Percentiles rank a stretch among this genome's conserved stretches.
phyloP scores from a whole-genome alignment of 2,888 invertebrate species.

The Erpobdella octoculata region DNA sequence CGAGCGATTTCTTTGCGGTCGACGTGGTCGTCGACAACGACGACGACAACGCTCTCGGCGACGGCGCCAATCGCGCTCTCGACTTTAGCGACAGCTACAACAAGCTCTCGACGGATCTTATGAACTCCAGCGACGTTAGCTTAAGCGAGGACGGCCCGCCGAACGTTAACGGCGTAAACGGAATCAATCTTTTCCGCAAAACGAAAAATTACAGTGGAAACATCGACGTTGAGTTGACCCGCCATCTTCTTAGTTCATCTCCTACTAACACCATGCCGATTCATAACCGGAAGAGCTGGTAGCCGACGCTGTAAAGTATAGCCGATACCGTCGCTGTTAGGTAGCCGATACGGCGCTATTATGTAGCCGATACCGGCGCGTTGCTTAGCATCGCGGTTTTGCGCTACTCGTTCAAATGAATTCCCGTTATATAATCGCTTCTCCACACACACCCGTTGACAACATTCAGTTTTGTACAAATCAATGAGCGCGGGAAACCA shows the following conservation, averaged over 20 bases:
- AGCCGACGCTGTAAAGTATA: neutral
- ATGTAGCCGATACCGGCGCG: no score
- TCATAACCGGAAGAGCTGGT: conserved; percentile 10
- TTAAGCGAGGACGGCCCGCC: neutral
- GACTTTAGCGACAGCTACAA: neutral
- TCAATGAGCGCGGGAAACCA: no score
- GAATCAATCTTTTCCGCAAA: neutral
- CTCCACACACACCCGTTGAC: no score
- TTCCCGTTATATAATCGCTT: no score
- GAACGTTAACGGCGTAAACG: neutral
- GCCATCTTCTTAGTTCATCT: conserved; percentile 3
- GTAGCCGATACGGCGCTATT: neutral
- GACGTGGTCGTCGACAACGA: neutral
- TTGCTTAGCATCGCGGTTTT: no score
- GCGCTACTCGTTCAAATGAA: no score
- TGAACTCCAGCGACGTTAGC: neutral
- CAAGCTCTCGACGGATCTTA: neutral
- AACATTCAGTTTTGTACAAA: no score
- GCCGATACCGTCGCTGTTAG: neutral
- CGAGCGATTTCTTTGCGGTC: neutral
- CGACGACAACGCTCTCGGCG: neutral
- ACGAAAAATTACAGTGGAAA: neutral
- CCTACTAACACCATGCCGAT: neutral
- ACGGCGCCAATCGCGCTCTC: neutral
- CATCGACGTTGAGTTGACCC: neutral